phyloP scores from a whole-genome alignment of 2,888 invertebrate genomes.

The Crepidodera aurea region DNA sequence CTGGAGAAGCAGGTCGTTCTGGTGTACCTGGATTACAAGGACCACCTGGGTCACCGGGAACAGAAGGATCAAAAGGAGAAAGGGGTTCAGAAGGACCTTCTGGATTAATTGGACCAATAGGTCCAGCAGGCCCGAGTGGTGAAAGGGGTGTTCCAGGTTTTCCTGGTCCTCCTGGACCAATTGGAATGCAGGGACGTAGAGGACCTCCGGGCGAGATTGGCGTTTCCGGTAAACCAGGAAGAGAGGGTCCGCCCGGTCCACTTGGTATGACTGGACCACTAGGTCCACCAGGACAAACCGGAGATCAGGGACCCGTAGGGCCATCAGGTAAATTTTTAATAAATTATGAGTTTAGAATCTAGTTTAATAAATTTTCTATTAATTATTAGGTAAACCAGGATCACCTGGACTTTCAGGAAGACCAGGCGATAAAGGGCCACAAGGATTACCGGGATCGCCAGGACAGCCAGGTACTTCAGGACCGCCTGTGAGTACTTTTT shows the following conservation, averaged over 20 bases:
- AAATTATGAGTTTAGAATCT: neutral
- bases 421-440: conserved; percentile 79
- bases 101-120: conserved; percentile 75
- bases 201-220: conserved; percentile 79
- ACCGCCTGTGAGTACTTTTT: conserved; percentile 66
- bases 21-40: conserved; percentile 75
- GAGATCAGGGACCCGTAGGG: conserved; percentile 69
- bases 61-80: conserved; percentile 80
- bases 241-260: conserved; percentile 76
- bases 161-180: conserved; percentile 69
- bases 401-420: conserved; percentile 76
- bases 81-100: conserved; percentile 73
- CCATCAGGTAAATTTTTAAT: conserved; percentile 63
- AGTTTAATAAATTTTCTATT: neutral
- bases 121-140: conserved; percentile 74
- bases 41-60: conserved; percentile 74
- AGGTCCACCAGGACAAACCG: conserved; percentile 71
- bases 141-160: conserved; percentile 72
- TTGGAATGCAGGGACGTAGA: conserved; percentile 72
- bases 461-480: conserved; percentile 76
- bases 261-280: conserved; percentile 72
- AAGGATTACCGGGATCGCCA: conserved; percentile 70
- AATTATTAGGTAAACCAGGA: conserved; percentile 65
- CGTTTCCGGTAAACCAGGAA: conserved; percentile 74
- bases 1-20: conserved; percentile 74